Evolutionary conservation across 2,888 invertebrate genomes (phyloP).

Genomic region (Seira ritae): DNA sequence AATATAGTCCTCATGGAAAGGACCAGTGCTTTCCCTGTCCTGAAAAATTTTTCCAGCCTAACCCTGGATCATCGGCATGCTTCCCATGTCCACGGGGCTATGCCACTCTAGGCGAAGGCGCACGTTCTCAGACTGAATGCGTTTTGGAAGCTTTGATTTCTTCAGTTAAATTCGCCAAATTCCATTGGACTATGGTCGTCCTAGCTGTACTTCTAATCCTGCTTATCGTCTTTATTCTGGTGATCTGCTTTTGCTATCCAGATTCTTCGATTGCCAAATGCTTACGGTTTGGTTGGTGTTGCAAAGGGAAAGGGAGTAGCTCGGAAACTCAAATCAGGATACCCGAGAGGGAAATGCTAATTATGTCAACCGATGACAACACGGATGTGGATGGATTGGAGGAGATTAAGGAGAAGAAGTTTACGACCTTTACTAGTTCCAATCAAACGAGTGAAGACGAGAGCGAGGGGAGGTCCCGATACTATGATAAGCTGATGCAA

Average conservation of each 20-base stretch:
- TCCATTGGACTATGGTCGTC: not conserved
- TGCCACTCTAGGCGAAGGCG: slow-evolving; percentile 8
- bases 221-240: slow-evolving; percentile 4
- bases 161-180: not conserved
- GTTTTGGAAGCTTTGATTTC: not conserved
- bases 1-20: slow-evolving; percentile 32
- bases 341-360: not conserved
- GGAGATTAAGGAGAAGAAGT: not conserved
- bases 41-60: slow-evolving; percentile 36
- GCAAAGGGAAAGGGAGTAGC: slow-evolving; percentile 1
- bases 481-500: no score
- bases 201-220: not conserved
- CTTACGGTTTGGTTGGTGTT: slow-evolving; percentile 20
- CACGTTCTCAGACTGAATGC: slow-evolving; percentile 23
- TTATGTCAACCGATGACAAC: not conserved
- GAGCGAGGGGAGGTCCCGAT: no score
- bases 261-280: not conserved
- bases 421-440: not conserved
- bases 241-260: slow-evolving; percentile 33
- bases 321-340: not conserved
- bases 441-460: not conserved
- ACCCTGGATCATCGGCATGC: slow-evolving; percentile 44
- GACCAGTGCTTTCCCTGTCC: slow-evolving; percentile 26
- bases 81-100: slow-evolving; percentile 25
- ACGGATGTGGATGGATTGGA: not conserved